These are phyloP conservation scores for Catalaphyllia jardinei DNA, from an alignment of 64 coral and sea anemone species.

Conservation along the genomic window DNA sequence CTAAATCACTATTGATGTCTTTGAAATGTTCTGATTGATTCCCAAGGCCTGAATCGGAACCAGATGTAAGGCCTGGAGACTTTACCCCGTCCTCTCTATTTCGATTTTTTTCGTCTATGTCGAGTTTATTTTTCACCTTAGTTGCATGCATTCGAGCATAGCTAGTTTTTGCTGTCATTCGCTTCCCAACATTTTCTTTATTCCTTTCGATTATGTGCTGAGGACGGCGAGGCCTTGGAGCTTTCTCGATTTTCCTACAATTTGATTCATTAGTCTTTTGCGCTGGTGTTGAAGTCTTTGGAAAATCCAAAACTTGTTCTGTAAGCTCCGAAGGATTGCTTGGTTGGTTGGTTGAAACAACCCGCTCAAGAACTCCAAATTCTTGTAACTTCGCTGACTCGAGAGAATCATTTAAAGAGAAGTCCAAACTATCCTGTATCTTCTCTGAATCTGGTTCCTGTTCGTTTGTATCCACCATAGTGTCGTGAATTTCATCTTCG, in stretches of 20 bases:
- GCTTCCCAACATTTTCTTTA: conserved; percentile 35
- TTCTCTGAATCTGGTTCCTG: neutral
- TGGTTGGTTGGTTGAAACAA: neutral
- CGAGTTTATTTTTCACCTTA: conserved; percentile 43
- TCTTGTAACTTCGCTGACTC: conserved; percentile 17
- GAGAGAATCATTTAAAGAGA: conserved; percentile 39
- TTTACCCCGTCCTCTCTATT: neutral
- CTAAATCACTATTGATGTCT: neutral
- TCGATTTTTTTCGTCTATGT: neutral
- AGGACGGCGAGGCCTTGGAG: neutral
- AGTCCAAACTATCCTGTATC: neutral
- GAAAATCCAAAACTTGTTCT: neutral
- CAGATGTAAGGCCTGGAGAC: neutral
- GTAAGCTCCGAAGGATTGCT: neutral
- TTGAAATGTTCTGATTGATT: neutral
- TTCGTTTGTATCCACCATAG: neutral
- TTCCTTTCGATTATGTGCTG: conserved; percentile 47
- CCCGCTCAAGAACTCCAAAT: neutral
- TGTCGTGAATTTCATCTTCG: neutral
- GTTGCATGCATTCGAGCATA: conserved; percentile 67
- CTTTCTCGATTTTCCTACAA: neutral
- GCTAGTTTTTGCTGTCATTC: conserved; percentile 30
- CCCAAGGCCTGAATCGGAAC: neutral
- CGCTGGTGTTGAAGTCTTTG: conserved; percentile 26
- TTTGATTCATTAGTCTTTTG: conserved; percentile 11